Evolutionary conservation across 2,113 vertebrate genomes (phyloP), one percentile per base, ranked within the genome.

Genomic region (Sinocyclocheilus rhinocerous): DNA sequence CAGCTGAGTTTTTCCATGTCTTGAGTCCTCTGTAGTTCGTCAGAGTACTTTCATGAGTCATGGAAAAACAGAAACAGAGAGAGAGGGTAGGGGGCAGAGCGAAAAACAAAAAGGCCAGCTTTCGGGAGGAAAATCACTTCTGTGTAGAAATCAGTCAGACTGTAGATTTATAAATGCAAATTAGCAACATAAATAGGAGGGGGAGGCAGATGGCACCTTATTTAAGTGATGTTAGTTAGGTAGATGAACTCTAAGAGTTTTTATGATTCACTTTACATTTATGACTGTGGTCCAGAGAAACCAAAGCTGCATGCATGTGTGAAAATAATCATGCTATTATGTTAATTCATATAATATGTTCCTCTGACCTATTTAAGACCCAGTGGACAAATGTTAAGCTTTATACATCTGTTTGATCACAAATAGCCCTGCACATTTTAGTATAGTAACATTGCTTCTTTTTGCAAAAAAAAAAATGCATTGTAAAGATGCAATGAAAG

Each of bases 1-100:
- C 76, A 24, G 57, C 33, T 42, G 29, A 11, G 77, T 72, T 85
- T 87, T 84, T 84, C 82, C 82, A 84, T 84, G 50, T 70, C 26
- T 52, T 70, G 18, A 67, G 45, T 70, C 24, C 77, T 86, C 81
- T 87, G 76, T 50, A 24, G 78, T 81, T 89, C 65, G 15, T 81
- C 81, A 59, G 18, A 76, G 55, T 67, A 39, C 11, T 36, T 67
- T 45, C 24, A 45, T 89, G 76, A 76, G 65, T 77, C 45, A 24
- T 50, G 77, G 80, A 81, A 81, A 70, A 57, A 75, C 9, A 81
- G 26, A 73, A 65, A 78, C 10, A 63, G 55, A 83, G 61, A 57
- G 69, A 69, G 48, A 76, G 77, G 10, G 5, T n/a, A n/a, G 18
- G 20, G 33, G 9, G 70, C 33, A 16, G 57, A 63, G 20, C 6